Evolutionary conservation across 2,113 vertebrate genomes (phyloP).

Genomic region (Leiothrix lutea): DNA sequence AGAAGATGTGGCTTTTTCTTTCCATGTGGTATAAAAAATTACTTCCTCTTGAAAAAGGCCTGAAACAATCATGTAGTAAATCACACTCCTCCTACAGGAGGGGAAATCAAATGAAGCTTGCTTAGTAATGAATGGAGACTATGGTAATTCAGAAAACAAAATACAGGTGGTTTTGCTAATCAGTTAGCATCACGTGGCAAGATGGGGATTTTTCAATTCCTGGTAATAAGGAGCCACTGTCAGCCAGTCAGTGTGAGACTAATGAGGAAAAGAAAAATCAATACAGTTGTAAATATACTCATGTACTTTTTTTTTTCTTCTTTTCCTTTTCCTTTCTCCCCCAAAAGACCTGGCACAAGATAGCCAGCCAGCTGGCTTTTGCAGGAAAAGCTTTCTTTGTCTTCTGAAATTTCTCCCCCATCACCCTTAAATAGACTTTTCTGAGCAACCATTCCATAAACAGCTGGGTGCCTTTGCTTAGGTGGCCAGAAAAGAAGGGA

Average conservation of each 20-base stretch:
- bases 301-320: background rate
- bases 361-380: background rate
- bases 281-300: background rate
- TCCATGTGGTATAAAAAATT: background rate
- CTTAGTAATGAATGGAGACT: background rate
- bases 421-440: background rate
- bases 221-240: background rate
- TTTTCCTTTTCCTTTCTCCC: too few species aligned
- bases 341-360: background rate
- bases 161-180: background rate
- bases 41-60: background rate
- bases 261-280: background rate
- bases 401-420: background rate
- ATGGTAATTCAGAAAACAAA: background rate
- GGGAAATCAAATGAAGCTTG: background rate
- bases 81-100: background rate
- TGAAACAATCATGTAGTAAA: background rate
- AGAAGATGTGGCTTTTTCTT: background rate
- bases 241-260: background rate
- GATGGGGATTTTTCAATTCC: background rate
- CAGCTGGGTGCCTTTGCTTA: conserved; percentile 28
- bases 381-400: conserved; percentile 7
- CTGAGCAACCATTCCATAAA: background rate
- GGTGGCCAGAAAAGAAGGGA: background rate
- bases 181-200: background rate